Conservation (phyloP, 1,140 invertebrate genomes). For the Drosophila persimilis region DNA sequence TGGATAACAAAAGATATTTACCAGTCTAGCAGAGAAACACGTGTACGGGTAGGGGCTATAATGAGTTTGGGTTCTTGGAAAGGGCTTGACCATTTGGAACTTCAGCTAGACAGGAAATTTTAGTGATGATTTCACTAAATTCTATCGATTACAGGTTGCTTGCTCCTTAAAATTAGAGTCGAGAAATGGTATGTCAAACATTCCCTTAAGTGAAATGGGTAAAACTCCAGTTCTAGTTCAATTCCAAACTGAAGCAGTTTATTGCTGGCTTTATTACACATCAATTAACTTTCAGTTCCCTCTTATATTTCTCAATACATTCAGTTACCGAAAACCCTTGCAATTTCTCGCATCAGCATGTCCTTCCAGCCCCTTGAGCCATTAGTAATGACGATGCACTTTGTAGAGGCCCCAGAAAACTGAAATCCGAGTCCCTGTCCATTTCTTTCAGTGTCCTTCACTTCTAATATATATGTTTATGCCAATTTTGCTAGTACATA, state of each 20-base stretch:
- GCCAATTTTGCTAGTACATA: slow-evolving; percentile 79
- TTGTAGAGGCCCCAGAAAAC: slow-evolving; percentile 1
- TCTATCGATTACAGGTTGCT: no score
- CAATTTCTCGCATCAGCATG: background rate
- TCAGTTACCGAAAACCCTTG: background rate
- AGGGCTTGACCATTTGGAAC: no score
- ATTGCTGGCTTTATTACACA: no score
- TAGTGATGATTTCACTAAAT: no score
- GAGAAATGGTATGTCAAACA: no score
- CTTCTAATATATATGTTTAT: slow-evolving; percentile 73
- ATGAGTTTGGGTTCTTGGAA: background rate
- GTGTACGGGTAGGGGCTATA: background rate
- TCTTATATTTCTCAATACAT: no score
- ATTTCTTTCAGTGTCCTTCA: slow-evolving; percentile 41
- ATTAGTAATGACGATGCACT: slow-evolving; percentile 58
- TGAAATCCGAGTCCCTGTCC: background rate
- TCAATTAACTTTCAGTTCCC: no score
- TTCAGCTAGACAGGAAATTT: no score
- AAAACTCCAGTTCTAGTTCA: no score
- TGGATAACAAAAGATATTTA: slow-evolving; percentile 51
- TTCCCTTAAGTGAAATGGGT: no score
- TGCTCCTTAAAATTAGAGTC: no score
- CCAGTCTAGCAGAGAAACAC: background rate
- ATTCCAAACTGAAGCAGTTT: no score
- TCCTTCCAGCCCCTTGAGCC: slow-evolving; percentile 13